Evolutionary conservation across 2,888 invertebrate genomes (phyloP), one percentile per base, ranked within the genome.

Genomic region (Ochropleura leucogaster): DNA sequence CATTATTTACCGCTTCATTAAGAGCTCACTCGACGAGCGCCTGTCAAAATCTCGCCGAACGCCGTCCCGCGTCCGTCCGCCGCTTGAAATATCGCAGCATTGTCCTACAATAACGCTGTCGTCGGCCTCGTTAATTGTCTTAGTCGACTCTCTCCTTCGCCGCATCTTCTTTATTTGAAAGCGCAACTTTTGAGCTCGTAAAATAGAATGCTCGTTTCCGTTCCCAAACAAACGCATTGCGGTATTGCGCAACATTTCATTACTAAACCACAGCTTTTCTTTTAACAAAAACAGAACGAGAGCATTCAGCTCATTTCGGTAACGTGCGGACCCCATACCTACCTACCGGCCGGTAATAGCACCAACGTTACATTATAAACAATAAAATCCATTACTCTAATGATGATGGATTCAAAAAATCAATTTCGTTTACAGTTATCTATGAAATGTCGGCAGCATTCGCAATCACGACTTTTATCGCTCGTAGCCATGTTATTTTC

Each of bases 1-100:
- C 96, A 95, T 96, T 96, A 96, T 96, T 96, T 95, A 96, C 95
- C 93, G 95, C 95, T 95, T 96, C 96, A 96, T 96, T 96, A 96
- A 94, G 95, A 95, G 94, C 95, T 95, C 93, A 92, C 93, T 94
- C 93, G 94, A 94, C 93, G 92, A 92, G 91, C 91, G 91, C 88
- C 94, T 95, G 96, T 96, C 96, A 96, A 95, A 95, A 96, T 94
- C 94, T 92, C 91, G 89, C 93, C 93, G 92, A 93, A 94, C 91
- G 90, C 89, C 91, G 91, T 91, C 92, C 68, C 80, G 73, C 89
- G 91, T 92, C 92, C 85, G 86, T 89, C 88, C 88, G 87, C 82
- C 90, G 92, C 93, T 93, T 95, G 92, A 95, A 95, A 95, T 95
- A 96, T 95, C 93, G 92, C 93, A 91, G 92, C 91, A 93, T 94